Conservation (phyloP, 53 echinoderm and acorn worm species). For the Paracentrotus lividus region DNA sequence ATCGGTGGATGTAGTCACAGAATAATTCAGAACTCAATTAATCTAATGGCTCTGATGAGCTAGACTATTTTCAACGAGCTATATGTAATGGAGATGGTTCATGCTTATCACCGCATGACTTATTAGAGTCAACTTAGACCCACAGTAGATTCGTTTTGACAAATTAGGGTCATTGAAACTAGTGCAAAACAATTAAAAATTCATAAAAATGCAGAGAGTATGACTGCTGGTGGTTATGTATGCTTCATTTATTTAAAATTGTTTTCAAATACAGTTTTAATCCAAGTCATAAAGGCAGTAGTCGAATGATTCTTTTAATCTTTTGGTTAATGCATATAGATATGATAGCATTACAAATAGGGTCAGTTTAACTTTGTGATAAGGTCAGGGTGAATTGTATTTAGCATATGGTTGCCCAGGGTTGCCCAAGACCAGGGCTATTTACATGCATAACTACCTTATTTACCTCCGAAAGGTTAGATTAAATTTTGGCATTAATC, state of each 20-base stretch:
- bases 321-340: too few relatives aligned
- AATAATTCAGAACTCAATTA: background rate
- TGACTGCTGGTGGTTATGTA: too few relatives aligned
- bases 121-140: background rate
- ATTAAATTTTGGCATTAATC: constrained; percentile 30
- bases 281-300: too few relatives aligned
- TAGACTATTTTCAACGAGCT: background rate
- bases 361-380: constrained; percentile 4
- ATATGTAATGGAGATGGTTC: background rate
- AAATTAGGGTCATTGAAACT: background rate
- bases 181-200: background rate
- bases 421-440: background rate
- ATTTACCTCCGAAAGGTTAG: background rate
- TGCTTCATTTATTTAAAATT: background rate
- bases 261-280: background rate
- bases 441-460: background rate
- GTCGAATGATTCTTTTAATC: background rate
- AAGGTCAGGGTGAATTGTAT: constrained; percentile 10
- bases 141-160: background rate
- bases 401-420: too few relatives aligned
- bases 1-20: background rate
- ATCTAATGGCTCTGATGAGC: background rate
- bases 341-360: background rate
- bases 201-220: background rate
- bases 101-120: background rate